Evolutionary conservation across 2,797 vertebrate genomes (phyloP), one percentile per base, ranked within the genome.

Genomic region (Ciconia nigra): DNA sequence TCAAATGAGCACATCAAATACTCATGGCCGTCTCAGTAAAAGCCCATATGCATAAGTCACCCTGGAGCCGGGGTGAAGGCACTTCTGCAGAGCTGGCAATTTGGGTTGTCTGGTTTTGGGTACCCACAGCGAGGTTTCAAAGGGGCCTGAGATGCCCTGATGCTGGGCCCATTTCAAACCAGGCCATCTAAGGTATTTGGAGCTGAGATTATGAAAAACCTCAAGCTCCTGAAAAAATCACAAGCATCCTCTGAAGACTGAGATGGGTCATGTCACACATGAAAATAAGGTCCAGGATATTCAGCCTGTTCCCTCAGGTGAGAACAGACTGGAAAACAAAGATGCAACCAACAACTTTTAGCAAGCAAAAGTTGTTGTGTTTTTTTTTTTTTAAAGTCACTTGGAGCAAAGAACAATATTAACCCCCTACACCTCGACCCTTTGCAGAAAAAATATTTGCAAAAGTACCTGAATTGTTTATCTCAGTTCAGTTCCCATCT

Each of bases 41-140:
- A 81, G 21, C 28, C 54, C 5, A 0, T 18, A 15, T 14, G 33
- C 0, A 0, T 13, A 78, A 70, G 9, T 42, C 49, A 31, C 44
- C 39, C 63, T 31, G 59, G 21, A 58, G 54, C 54, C 39, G 47
- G 13, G 15, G 10, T 54, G 37, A 80, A 71, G 42, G 44, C 0
- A 1, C 12, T 89, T 91, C 54, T 39, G 25, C 47, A 52, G 67
- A 51, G 73, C 51, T 82, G 15, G 22, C 17, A 11, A 33, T 62
- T 41, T 5, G 29, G 7, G 15, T 57, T 62, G 10, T 25, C 28
- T 58, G 1, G 0, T 26, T 94, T 79, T 69, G 15, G 15, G 14
- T 29, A 33, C 29, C 11, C 26, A 52, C 1, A 7, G 5, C 5
- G 19, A 84, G 18, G 15, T 37, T 86, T 73, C 54, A 70, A 70